Percentiles rank a stretch among this genome's conserved stretches.
Conservation (phyloP, 2,888 invertebrate genomes). For the Amphipoea lucens region DNA sequence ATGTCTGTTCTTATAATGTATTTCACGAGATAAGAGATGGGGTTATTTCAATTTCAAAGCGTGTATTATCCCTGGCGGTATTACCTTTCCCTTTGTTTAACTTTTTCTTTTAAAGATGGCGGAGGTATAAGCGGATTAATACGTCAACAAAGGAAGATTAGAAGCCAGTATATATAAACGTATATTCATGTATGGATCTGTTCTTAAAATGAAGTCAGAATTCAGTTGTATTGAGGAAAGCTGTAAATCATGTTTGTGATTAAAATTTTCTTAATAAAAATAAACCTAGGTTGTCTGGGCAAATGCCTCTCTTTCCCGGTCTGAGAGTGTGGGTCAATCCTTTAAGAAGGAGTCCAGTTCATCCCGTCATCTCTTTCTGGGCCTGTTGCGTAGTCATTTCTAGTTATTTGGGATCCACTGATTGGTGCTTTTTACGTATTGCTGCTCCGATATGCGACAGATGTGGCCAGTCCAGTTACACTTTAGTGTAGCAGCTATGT, state of each 20-base stretch:
- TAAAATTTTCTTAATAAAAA: no score
- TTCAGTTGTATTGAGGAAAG: not conserved
- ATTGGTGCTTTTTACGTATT: not conserved
- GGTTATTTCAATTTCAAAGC: not conserved
- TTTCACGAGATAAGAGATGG: not conserved
- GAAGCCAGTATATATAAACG: conserved; percentile 10
- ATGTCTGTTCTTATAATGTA: not conserved
- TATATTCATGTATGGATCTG: not conserved
- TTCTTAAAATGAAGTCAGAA: not conserved
- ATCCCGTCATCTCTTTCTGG: not conserved
- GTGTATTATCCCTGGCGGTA: not conserved
- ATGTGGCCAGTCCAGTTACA: not conserved
- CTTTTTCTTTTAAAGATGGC: conserved; percentile 38
- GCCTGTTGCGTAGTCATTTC: not conserved
- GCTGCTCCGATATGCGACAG: not conserved
- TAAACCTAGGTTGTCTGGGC: not conserved
- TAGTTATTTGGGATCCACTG: not conserved
- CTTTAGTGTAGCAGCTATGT: not conserved
- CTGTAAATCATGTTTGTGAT: no score
- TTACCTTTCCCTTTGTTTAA: conserved; percentile 1
- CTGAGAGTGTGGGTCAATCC: not conserved
- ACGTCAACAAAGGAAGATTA: conserved; percentile 23
- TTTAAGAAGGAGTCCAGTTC: not conserved
- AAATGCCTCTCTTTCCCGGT: not conserved
- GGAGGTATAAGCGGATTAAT: conserved; percentile 42